phyloP scores from a whole-genome alignment of 2,888 invertebrate species.

The Parnassius smintheus region DNA sequence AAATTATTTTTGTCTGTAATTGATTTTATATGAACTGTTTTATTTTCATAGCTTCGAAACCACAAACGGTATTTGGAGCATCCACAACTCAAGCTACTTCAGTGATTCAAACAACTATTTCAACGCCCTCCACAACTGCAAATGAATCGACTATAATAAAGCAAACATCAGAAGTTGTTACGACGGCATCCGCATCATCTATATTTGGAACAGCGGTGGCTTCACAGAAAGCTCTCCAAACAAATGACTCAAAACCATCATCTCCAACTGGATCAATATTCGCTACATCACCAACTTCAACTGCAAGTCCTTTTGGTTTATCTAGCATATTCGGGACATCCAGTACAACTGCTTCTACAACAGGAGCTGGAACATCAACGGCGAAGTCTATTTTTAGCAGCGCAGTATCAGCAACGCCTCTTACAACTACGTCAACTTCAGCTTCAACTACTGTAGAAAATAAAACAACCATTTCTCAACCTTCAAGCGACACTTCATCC shows the following conservation, averaged over 20 bases:
- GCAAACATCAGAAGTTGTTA: constrained; percentile 28
- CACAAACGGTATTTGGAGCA: constrained; percentile 29
- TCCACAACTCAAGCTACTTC: constrained; percentile 20
- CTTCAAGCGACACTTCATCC: constrained; percentile 16
- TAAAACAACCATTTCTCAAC: constrained; percentile 20
- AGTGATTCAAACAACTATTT: constrained; percentile 21
- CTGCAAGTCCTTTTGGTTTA: constrained; percentile 19
- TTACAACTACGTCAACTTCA: constrained; percentile 10
- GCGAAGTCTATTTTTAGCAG: constrained; percentile 21
- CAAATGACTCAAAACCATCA: constrained; percentile 29
- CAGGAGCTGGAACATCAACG: constrained; percentile 33
- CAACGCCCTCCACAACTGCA: constrained; percentile 26
- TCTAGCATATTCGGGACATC: constrained; percentile 32
- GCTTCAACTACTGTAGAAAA: neutral
- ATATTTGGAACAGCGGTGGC: constrained; percentile 50
- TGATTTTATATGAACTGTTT: no score
- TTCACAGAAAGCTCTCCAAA: constrained; percentile 31
- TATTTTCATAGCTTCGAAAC: constrained; percentile 11
- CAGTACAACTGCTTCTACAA: constrained; percentile 36
- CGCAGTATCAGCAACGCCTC: constrained; percentile 10
- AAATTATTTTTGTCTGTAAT: no score
- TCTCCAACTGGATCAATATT: constrained; percentile 40
- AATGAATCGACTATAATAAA: constrained; percentile 34
- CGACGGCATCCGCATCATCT: constrained; percentile 40
- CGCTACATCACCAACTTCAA: constrained; percentile 35